phyloP scores from a whole-genome alignment of 2,797 vertebrate species.

The Scleropages formosus region DNA sequence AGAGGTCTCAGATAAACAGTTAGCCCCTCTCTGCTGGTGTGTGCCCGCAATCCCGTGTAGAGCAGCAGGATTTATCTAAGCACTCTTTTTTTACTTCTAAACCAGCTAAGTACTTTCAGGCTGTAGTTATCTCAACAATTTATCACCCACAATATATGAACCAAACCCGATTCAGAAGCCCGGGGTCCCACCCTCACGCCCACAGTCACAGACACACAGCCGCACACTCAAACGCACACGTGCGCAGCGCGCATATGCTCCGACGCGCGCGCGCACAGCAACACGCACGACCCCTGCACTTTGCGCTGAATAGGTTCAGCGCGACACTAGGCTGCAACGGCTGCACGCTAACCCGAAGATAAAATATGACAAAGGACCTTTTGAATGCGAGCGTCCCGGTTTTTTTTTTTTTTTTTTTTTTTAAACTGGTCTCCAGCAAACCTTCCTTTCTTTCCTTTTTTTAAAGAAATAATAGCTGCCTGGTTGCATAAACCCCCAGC shows the following conservation, averaged over 20 bases:
- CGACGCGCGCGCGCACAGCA: background rate
- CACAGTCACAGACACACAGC: slow-evolving; percentile 6
- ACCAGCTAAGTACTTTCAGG: slow-evolving; percentile 9
- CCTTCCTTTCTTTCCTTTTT: slow-evolving; percentile 45
- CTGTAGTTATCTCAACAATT: slow-evolving; percentile 26
- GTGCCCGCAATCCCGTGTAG: slow-evolving; percentile 2
- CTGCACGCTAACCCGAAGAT: slow-evolving; percentile 62
- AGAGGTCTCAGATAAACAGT: slow-evolving; percentile 50
- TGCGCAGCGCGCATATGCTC: background rate
- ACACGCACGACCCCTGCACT: slow-evolving; percentile 26
- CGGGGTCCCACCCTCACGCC: background rate
- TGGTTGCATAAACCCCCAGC: slow-evolving; percentile 58
- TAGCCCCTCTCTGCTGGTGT: slow-evolving; percentile 40
- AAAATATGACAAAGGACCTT: slow-evolving; percentile 56
- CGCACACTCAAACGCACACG: background rate
- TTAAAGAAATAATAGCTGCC: slow-evolving; percentile 53
- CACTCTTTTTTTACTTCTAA: background rate
- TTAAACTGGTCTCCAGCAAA: slow-evolving; percentile 50
- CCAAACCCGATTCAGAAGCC: background rate
- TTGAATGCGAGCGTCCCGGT: slow-evolving; percentile 55
- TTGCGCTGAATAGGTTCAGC: slow-evolving; percentile 36
- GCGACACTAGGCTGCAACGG: slow-evolving; percentile 42
- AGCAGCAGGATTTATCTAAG: slow-evolving; percentile 1
- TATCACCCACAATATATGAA: slow-evolving; percentile 1
- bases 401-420: too few relatives aligned